Evolutionary conservation across 2,113 vertebrate species (phyloP).

Genomic region (Salvelinus sp.): DNA sequence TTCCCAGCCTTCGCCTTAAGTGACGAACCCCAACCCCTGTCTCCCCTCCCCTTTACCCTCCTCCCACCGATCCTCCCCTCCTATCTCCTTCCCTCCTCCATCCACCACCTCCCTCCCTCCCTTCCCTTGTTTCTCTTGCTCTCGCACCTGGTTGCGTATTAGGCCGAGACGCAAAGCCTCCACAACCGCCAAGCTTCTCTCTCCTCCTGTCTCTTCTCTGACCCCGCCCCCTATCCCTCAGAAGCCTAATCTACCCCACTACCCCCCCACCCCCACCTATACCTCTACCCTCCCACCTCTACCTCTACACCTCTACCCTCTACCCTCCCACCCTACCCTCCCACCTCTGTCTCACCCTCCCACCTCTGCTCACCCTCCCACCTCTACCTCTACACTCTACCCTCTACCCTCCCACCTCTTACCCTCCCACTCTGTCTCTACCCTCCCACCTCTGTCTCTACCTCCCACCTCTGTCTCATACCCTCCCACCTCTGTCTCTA

Average conservation of each 20-base stretch:
- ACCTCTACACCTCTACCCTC: no score
- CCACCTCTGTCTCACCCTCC: no score
- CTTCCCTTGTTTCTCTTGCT: constrained; percentile 9
- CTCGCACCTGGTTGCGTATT: constrained; percentile 50
- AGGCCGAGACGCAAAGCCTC: constrained; percentile 63
- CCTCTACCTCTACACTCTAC: no score
- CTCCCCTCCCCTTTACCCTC: constrained; percentile 57
- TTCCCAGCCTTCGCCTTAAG: constrained; percentile 72
- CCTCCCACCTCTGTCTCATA: no score
- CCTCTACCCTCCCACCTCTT: no score
- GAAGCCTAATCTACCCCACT: constrained; percentile 52
- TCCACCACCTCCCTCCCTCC: no score
- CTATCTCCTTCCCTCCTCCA: no score
- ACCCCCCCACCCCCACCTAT: background rate
- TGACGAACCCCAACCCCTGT: constrained; percentile 71
- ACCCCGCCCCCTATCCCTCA: constrained; percentile 38
- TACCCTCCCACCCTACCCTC: no score
- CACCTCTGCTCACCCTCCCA: no score
- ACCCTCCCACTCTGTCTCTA: no score
- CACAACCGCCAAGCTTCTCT: constrained; percentile 62
- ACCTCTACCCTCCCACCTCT: background rate
- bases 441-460: no score
- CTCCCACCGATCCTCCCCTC: constrained; percentile 37
- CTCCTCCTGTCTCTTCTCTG: constrained; percentile 59
- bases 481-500: no score